Base-by-base conservation (phyloP, 2,888 invertebrate species). In the Teleiodes luculella region DNA sequence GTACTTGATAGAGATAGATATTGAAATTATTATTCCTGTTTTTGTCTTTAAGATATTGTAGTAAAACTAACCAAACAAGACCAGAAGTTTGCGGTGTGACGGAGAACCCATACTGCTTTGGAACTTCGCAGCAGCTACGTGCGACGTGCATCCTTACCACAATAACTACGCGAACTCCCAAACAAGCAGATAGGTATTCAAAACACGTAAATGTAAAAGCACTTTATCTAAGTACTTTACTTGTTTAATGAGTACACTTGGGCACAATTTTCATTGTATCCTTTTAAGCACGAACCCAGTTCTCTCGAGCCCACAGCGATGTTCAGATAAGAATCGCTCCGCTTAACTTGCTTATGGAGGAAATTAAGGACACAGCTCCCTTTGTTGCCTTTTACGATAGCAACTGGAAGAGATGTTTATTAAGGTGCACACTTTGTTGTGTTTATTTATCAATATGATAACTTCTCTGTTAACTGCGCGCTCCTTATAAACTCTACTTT, bases 341-440 rank as follows among this genome's bases (percentile, higher is more conserved):
- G 37, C 56, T 55, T 53, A 52, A 49, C 48, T 48, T 55, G 50
- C 45, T 50, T 45, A 33, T 35, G 39, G 48, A 16, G 46, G 52
- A 24, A 57, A 57, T 57, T 53, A 53, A 57, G 43, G 52, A 51
- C 46, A 8, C 28, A 51, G 47, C 20, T 20, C 41, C 41, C 18
- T 11, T 18, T 41, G 41, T 41, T 41, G 20, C 18, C 41, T 41
- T 41, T 41, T 20, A 18, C 41, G 41, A 41, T 41, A 20, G 20
- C 41, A 41, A 3, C 41, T 3, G 14, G 20, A 20, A 20, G 10
- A 18, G 18, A 41, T 41, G 20, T 41, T 41, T 41, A 41, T 41
- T 41, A 20, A 8, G 20, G 13, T 8, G n/a, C n/a, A 41, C 41
- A 41, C 41, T 41, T 10, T 41, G n/a, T 18, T 24, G 3, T 24